Evolutionary conservation across 2,797 vertebrate species (phyloP).

Genomic region (Halcyon badia): DNA sequence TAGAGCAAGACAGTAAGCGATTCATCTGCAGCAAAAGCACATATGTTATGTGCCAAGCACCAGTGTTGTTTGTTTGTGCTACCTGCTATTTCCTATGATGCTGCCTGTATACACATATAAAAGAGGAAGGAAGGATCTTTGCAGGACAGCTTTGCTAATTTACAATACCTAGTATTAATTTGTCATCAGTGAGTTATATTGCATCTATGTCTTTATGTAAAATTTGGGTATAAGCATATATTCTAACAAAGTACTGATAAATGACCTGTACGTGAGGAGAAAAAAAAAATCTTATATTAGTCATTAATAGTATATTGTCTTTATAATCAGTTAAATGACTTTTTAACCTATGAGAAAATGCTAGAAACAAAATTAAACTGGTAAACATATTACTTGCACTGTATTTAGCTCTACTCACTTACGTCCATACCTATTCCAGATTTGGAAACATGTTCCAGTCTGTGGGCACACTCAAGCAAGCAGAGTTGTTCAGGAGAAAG

Average conservation of each 20-base stretch:
- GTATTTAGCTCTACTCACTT: neutral
- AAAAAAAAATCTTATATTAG: neutral
- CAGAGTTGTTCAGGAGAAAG: neutral
- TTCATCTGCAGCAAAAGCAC: neutral
- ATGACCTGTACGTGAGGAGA: neutral
- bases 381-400: neutral
- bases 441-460: neutral
- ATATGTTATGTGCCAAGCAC: neutral
- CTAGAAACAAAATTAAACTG: slow-evolving; percentile 11
- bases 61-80: neutral
- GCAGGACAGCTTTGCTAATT: neutral
- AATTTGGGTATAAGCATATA: neutral
- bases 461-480: neutral
- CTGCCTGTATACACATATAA: neutral
- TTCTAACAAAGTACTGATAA: neutral
- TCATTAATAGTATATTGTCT: neutral
- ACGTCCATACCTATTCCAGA: neutral
- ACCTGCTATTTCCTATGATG: neutral
- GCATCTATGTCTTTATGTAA: neutral
- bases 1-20: neutral
- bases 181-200: neutral
- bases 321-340: neutral
- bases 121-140: neutral
- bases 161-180: neutral
- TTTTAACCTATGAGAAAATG: neutral